Evolutionary conservation across 2,888 invertebrate species (phyloP), one percentile per base, ranked within the genome.

Genomic region (Horisme vitalbata): DNA sequence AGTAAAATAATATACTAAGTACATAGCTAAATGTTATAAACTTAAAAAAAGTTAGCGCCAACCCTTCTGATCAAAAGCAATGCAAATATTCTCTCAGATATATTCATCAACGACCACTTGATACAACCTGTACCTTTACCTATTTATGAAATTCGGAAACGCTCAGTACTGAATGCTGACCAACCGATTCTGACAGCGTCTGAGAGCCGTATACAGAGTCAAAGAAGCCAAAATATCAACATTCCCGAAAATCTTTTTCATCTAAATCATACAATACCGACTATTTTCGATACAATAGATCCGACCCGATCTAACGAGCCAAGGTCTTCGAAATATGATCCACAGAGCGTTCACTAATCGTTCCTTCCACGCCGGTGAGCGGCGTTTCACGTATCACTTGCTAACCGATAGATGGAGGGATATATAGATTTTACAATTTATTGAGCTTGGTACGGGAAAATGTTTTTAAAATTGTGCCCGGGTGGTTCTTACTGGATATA

Each of bases 331-430:
- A 56, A 81, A 79, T 75, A 77, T 74, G 81, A 80, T 75, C 75
- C 68, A 50, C 68, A 63, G 63, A 71, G 69, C 80, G 70, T 75
- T 70, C 73, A 66, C 70, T 83, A 82, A 84, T 84, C 82, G 81
- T 71, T 75, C 64, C 73, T 83, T 81, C 80, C 83, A 68, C 75
- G 51, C 68, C 75, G 71, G 50, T 66, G 79, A 52, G 52, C 72
- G 71, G 53, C 73, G 77, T 71, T 79, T 78, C 78, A 81, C 82
- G 80, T 81, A 79, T 78, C 79, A 67, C 68, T 81, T 72, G 69
- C 57, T 68, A 67, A 61, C 63, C 65, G 67, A 69, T 73, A 70
- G 69, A 67, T 66, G 68, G 49, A 43, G 43, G 41, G 41, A 39
- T 45, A 34, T 37, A 48, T 52, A 52, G 39, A 49, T 61, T 67